Evolutionary conservation across 1,140 invertebrate genomes (phyloP).

Genomic region (Neoseiulus cucumeris): DNA sequence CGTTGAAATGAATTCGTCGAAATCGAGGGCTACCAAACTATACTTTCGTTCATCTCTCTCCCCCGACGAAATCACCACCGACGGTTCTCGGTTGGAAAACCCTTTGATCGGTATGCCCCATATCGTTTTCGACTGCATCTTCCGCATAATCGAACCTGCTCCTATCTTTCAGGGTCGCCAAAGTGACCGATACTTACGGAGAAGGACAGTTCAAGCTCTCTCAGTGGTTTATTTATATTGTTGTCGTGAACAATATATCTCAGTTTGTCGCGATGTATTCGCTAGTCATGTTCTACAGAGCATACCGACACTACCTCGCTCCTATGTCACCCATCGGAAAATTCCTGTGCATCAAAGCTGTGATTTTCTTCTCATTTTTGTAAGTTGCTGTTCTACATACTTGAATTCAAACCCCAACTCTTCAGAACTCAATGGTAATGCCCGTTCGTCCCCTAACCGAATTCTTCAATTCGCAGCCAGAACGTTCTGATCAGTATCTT

Average conservation of each 20-base stretch:
- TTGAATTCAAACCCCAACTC: no score
- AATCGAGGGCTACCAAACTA: no score
- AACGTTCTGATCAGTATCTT: constrained; percentile 66
- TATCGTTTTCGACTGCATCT: no score
- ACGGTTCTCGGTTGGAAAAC: no score
- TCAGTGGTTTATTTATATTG: constrained; percentile 65
- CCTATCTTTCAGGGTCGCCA: constrained; percentile 48
- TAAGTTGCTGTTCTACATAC: constrained; percentile 43
- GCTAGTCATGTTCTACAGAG: constrained; percentile 76
- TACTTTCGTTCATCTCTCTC: no score
- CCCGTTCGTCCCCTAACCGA: no score
- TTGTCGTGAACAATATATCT: constrained; percentile 76
- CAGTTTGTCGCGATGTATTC: constrained; percentile 94
- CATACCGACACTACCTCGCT: constrained; percentile 58
- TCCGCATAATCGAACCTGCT: constrained; percentile 12
- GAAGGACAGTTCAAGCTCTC: constrained; percentile 69
- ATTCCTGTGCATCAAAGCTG: constrained; percentile 93
- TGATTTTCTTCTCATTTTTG: constrained; percentile 96
- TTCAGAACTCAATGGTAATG: no score
- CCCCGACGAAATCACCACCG: no score
- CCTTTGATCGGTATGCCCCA: no score
- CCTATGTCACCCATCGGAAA: constrained; percentile 85
- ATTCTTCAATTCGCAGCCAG: constrained; percentile 47
- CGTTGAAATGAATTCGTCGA: no score
- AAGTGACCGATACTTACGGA: constrained; percentile 59